These are phyloP conservation scores for Pygoscelis antarcticus DNA, from an alignment of 2,113 vertebrate species.

Conservation along the genomic window DNA sequence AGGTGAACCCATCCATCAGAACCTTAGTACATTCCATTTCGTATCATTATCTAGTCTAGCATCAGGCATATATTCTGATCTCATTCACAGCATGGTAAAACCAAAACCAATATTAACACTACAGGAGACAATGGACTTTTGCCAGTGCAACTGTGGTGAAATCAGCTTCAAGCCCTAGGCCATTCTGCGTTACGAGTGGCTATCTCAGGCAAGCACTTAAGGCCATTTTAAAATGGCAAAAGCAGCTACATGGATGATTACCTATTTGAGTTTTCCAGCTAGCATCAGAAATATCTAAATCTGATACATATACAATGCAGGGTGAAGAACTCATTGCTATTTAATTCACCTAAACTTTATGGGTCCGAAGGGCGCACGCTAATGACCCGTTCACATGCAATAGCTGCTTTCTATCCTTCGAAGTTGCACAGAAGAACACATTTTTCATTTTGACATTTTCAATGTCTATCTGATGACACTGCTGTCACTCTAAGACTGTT, in stretches of 20 bases:
- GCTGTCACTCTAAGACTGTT: neutral
- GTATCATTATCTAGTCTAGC: neutral
- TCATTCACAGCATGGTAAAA: neutral
- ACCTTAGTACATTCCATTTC: neutral
- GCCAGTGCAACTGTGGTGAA: neutral
- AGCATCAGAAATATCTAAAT: neutral
- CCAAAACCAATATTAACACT: neutral
- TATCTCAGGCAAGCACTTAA: neutral
- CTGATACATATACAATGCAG: neutral
- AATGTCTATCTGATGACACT: neutral
- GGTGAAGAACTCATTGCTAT: neutral
- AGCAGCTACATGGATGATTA: neutral
- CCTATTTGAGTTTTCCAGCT: neutral
- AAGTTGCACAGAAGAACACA: neutral
- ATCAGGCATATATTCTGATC: neutral
- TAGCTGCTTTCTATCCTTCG: neutral
- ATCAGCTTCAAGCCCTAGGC: neutral
- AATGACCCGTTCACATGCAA: accelerated
- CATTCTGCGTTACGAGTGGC: accelerated
- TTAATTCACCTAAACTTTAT: neutral
- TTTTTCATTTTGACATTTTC: neutral
- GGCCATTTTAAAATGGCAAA: neutral
- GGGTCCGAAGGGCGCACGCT: neutral
- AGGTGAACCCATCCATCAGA: neutral
- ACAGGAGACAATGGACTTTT: neutral